Evolutionary conservation across 2,797 vertebrate genomes (phyloP).

Genomic region (Paramormyrops hopkinsi): DNA sequence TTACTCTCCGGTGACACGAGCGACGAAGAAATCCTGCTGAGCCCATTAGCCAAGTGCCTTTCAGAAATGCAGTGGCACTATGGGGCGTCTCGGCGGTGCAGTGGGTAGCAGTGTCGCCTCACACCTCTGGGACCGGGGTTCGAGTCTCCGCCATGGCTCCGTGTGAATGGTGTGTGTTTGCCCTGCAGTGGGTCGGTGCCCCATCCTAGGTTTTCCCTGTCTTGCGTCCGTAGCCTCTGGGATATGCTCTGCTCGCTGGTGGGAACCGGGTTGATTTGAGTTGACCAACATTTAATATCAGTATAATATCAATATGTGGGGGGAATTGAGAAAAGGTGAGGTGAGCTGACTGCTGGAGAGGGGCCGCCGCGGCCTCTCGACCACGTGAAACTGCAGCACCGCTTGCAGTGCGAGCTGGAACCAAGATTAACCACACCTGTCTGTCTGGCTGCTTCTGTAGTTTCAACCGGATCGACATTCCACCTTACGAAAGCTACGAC

Average conservation of each 20-base stretch:
- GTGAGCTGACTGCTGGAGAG: neutral
- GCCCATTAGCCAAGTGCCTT: neutral
- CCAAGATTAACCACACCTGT: neutral
- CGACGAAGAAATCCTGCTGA: neutral
- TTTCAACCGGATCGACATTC: slow-evolving; percentile 83
- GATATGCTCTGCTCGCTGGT: neutral
- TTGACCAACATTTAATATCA: neutral
- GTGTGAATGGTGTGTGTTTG: neutral
- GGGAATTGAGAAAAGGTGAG: neutral
- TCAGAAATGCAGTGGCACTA: neutral
- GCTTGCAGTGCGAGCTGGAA: neutral
- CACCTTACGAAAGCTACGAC: slow-evolving; percentile 75
- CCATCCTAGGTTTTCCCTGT: neutral
- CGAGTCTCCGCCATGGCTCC: neutral
- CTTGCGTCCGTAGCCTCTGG: neutral
- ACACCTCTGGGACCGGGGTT: neutral
- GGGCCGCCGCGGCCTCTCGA: neutral
- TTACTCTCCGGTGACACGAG: neutral
- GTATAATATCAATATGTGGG: neutral
- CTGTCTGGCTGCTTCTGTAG: slow-evolving; percentile 44
- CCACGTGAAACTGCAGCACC: neutral
- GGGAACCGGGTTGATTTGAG: neutral
- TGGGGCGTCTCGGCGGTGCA: neutral
- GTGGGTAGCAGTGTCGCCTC: neutral
- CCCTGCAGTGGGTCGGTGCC: neutral